phyloP scores from a whole-genome alignment of 37 sponge, comb jelly and placozoan genomes.

The Beroe forskalii region DNA sequence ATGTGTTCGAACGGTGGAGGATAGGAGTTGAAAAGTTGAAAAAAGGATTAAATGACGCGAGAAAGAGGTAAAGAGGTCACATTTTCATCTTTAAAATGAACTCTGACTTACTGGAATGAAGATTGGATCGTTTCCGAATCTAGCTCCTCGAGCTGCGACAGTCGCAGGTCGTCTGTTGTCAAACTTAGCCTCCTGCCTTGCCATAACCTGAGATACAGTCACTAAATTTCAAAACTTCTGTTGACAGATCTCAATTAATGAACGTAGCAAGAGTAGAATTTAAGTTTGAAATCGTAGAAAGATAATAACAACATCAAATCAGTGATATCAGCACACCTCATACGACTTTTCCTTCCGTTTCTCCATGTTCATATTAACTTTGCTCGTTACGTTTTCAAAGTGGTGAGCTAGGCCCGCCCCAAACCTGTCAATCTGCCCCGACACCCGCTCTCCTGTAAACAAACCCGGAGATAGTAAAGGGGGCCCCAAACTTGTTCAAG shows the following conservation, averaged over 20 bases:
- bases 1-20: background rate
- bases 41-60: too few species aligned
- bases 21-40: too few species aligned
- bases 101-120: too few species aligned
- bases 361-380: background rate
- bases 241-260: background rate
- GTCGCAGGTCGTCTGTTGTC: background rate
- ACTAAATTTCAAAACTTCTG: too few species aligned
- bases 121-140: background rate
- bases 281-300: too few species aligned
- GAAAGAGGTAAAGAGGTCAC: too few species aligned
- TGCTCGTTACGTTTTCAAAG: slow-evolving; percentile 14
- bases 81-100: too few species aligned
- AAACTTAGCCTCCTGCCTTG: background rate
- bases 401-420: slow-evolving; percentile 19
- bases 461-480: background rate
- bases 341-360: background rate
- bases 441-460: background rate
- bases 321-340: too few species aligned
- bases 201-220: background rate
- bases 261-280: background rate
- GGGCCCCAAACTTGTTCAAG: too few species aligned
- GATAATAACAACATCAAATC: too few species aligned
- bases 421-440: slow-evolving; percentile 8
- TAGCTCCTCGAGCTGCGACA: background rate